phyloP scores from a whole-genome alignment of 2,888 invertebrate genomes.

The Polymixis lichenea region DNA sequence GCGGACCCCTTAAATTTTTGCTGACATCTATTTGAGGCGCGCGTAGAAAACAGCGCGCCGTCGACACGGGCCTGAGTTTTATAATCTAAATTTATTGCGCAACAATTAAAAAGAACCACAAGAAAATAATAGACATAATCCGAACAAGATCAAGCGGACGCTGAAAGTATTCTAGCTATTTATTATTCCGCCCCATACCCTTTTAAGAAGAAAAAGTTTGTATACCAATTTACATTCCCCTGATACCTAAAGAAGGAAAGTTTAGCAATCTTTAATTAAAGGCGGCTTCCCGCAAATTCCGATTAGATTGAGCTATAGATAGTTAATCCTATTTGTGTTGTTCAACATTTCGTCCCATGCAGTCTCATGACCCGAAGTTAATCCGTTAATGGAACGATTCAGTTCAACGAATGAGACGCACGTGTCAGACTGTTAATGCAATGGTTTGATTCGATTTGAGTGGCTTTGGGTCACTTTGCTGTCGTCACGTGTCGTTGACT shows the following conservation, averaged over 20 bases:
- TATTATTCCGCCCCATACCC: conserved; percentile 24
- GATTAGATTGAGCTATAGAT: conserved; percentile 1
- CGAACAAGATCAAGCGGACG: neutral
- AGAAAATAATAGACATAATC: conserved; percentile 13
- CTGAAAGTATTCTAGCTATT: conserved; percentile 39
- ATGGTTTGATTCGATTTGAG: conserved; percentile 37
- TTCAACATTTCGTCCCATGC: conserved; percentile 1
- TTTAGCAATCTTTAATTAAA: conserved; percentile 40
- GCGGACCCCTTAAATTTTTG: no score
- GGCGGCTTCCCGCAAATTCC: conserved; percentile 15
- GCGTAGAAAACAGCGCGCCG: no score
- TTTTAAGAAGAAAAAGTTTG: conserved; percentile 46
- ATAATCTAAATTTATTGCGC: conserved; percentile 1
- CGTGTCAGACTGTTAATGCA: conserved; percentile 22
- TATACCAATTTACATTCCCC: conserved; percentile 43
- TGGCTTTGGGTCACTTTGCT: conserved; percentile 13
- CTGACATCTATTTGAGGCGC: no score
- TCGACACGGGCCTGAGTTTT: neutral
- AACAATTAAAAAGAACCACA: conserved; percentile 31
- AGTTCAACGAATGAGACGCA: conserved; percentile 9
- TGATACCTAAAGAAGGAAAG: conserved; percentile 27
- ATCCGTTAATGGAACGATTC: conserved; percentile 24
- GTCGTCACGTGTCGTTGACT: conserved; percentile 11
- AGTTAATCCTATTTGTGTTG: neutral
- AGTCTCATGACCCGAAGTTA: conserved; percentile 26